Base-by-base conservation (phyloP, 1,140 invertebrate genomes). In the Stegodyphus mimosarum region DNA sequence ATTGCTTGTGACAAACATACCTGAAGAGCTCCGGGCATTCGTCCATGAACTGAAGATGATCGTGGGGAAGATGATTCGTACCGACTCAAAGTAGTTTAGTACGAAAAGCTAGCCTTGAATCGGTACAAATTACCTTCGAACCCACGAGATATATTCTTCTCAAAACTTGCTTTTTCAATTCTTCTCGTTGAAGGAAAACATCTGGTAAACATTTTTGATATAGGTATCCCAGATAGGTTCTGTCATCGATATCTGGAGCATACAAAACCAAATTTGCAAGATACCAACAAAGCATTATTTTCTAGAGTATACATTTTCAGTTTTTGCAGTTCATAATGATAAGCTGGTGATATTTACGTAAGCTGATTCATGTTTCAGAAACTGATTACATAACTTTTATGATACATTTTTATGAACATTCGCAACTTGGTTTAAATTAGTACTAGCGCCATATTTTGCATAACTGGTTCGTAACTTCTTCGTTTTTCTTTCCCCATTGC, bases 51-150 rank as follows among this genome's bases (percentile, higher is more conserved):
- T n/a, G 81, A 55, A 6, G 84, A 79, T 53, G 17, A 18, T 3
- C 53, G 74, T 86, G 79, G 52, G 15, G 48, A 85, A 86, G 78
- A 74, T 87, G 88, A 88, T 88, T 88, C 87, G 88, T 88, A 88
- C 88, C 88, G 88, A 88, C 88, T 88, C 88, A 88, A 88, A 88
- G 88, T 88, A 88, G 88, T 87, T 80, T 87, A 87, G 78, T 15
- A 78, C 50, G n/a, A 71, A 87, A 87, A 88, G 79, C 87, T 88
- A 88, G 70, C 88, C 75, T 86, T 87, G 88, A 88, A 72, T 87
- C 87, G 88, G 88, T 88, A 88, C 88, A 88, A 88, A 88, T 87
- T 71, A 83, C 71, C 77, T 86, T 80, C 67, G 70, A 1, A 69
- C 9, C 67, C 9, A 9, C 55, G 15, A 1, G 55, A 5, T 5